phyloP scores from a whole-genome alignment of 2,113 vertebrate genomes.

The Tautogolabrus adspersus region DNA sequence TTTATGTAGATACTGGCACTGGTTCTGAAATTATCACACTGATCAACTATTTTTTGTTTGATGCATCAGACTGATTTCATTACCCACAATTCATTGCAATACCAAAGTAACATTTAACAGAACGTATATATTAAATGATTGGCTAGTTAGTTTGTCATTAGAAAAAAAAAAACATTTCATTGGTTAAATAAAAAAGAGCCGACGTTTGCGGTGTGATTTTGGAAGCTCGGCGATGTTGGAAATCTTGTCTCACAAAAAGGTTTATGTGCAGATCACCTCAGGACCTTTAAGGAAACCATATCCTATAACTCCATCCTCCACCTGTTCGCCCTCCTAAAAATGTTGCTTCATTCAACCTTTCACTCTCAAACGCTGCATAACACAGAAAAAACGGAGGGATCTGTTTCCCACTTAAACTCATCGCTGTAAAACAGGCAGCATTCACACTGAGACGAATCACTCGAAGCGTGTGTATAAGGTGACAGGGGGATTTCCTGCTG shows the following conservation, averaged over 20 bases:
- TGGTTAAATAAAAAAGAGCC: too few relatives aligned
- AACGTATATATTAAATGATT: too few relatives aligned
- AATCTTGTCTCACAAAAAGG: conserved; percentile 22
- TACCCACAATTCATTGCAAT: too few relatives aligned
- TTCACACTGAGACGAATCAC: conserved; percentile 54
- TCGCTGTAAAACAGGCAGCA: conserved; percentile 28
- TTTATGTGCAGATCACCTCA: neutral
- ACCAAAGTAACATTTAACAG: too few relatives aligned
- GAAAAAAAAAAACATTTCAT: too few relatives aligned
- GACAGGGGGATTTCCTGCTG: conserved; percentile 75
- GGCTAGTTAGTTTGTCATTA: too few relatives aligned
- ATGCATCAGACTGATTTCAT: too few relatives aligned
- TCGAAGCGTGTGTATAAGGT: conserved; percentile 66
- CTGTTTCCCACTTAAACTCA: conserved; percentile 46
- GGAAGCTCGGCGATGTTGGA: too few relatives aligned
- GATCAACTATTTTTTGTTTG: too few relatives aligned
- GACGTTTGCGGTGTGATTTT: too few relatives aligned
- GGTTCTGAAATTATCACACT: too few relatives aligned
- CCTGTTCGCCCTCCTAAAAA: conserved; percentile 57
- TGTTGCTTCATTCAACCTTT: conserved; percentile 56
- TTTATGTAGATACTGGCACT: too few relatives aligned
- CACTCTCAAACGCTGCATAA: conserved; percentile 19
- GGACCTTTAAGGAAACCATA: conserved; percentile 5
- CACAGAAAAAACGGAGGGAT: conserved; percentile 34
- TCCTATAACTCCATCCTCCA: conserved; percentile 46